Percentiles rank a stretch among this genome's conserved stretches.
These are phyloP conservation scores for Bellardia bayeri DNA, from an alignment of 2,888 invertebrate species.

Conservation along the genomic window DNA sequence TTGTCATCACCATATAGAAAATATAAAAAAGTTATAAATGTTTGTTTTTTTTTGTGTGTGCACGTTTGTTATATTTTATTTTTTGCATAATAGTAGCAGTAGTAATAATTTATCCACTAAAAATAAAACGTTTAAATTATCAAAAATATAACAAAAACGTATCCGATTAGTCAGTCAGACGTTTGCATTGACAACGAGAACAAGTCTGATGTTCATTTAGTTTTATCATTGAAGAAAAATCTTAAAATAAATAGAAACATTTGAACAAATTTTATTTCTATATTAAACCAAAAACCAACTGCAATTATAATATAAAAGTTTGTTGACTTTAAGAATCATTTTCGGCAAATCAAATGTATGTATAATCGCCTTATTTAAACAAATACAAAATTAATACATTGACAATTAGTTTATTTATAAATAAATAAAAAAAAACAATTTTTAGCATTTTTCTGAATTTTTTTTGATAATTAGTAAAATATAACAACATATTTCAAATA, in stretches of 20 bases:
- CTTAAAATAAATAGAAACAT: neutral
- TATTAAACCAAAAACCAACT: conserved; percentile 17
- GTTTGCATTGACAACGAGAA: conserved; percentile 25
- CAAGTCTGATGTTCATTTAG: neutral
- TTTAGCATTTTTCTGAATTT: neutral
- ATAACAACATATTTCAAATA: no score
- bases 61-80: conserved; percentile 2
- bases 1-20: conserved; percentile 11
- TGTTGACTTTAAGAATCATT: conserved; percentile 38
- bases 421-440: neutral
- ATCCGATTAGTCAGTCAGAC: conserved; percentile 45
- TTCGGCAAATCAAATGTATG: neutral
- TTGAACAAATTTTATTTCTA: neutral
- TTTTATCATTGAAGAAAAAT: neutral
- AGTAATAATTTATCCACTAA: conserved; percentile 30
- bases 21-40: neutral
- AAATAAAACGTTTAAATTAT: conserved; percentile 26
- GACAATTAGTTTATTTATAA: neutral
- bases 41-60: neutral
- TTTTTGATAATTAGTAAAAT: no score
- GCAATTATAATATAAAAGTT: conserved; percentile 38
- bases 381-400: neutral
- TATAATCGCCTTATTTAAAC: neutral
- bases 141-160: neutral
- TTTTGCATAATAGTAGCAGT: conserved; percentile 30